phyloP scores from a whole-genome alignment of 2,113 vertebrate genomes.

The Thoracochromis brauschi region DNA sequence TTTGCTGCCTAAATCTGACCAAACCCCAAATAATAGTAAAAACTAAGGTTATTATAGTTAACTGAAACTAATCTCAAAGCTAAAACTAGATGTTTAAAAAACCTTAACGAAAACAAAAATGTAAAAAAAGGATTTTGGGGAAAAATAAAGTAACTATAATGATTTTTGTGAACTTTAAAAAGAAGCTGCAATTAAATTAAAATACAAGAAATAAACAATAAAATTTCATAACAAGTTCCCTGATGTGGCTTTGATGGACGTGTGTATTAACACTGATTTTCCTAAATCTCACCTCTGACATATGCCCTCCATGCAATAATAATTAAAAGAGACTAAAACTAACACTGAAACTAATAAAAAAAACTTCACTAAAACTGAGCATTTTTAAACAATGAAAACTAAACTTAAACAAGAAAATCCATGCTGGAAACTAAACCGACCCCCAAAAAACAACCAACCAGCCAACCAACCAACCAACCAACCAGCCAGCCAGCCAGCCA shows the following conservation, averaged over 20 bases:
- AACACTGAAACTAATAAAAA: not conserved
- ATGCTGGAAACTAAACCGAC: not conserved
- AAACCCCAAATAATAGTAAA: not conserved
- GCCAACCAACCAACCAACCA: rapidly evolving
- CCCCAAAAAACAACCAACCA: rapidly evolving
- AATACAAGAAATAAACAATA: not conserved
- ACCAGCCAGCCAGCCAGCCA: rapidly evolving
- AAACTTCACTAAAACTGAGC: rapidly evolving
- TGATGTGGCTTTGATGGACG: not conserved
- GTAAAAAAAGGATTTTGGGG: not conserved
- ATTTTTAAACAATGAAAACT: not conserved
- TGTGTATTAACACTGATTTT: not conserved
- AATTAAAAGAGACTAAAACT: not conserved
- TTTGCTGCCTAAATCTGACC: not conserved
- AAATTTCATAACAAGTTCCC: not conserved
- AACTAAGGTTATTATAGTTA: not conserved
- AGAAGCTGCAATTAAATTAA: not conserved
- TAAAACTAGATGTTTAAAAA: not conserved
- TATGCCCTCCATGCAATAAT: not conserved
- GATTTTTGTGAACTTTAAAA: not conserved
- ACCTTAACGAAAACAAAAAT: not conserved
- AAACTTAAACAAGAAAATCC: not conserved
- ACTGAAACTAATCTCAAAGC: not conserved
- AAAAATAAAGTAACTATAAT: not conserved
- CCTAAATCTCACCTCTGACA: not conserved